phyloP scores from a whole-genome alignment of 1,140 invertebrate genomes.

The Drosophila sproati region DNA sequence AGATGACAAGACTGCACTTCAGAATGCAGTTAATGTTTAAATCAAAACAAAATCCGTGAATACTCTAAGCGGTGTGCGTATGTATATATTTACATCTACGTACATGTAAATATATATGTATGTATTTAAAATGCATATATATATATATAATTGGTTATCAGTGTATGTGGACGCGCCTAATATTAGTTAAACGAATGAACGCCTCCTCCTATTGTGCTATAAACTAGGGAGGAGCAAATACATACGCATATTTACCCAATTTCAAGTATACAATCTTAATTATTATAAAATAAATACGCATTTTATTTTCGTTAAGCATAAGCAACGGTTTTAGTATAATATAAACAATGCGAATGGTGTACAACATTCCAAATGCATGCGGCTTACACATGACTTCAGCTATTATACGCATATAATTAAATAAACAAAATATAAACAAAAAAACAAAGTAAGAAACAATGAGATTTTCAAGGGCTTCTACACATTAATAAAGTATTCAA shows the following conservation, averaged over 20 bases:
- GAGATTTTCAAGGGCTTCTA: background rate
- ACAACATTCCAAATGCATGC: slow-evolving; percentile 1
- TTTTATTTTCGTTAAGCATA: slow-evolving; percentile 2
- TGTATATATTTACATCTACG: slow-evolving; percentile 39
- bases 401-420: background rate
- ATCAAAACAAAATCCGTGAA: slow-evolving; percentile 13
- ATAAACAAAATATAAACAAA: background rate
- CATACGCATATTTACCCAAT: slow-evolving; percentile 1
- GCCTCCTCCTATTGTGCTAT: background rate
- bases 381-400: background rate
- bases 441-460: slow-evolving; percentile 1
- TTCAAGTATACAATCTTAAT: slow-evolving; percentile 3
- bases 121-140: slow-evolving; percentile 5
- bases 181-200: slow-evolving; percentile 1
- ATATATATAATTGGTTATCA: background rate
- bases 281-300: slow-evolving; percentile 1
- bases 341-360: background rate
- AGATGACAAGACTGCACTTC: slow-evolving; percentile 77
- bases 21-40: slow-evolving; percentile 83
- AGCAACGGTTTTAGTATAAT: background rate
- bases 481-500: slow-evolving; percentile 2
- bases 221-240: background rate
- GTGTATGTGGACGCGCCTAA: background rate
- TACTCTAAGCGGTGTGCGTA: slow-evolving; percentile 1
- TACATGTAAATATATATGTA: slow-evolving; percentile 54